A percentile compares a stretch with the other conserved stretches of the same genome.
Evolutionary conservation across 2,113 vertebrate genomes (phyloP).

Genomic region (Phyllopteryx taeniolatus): DNA sequence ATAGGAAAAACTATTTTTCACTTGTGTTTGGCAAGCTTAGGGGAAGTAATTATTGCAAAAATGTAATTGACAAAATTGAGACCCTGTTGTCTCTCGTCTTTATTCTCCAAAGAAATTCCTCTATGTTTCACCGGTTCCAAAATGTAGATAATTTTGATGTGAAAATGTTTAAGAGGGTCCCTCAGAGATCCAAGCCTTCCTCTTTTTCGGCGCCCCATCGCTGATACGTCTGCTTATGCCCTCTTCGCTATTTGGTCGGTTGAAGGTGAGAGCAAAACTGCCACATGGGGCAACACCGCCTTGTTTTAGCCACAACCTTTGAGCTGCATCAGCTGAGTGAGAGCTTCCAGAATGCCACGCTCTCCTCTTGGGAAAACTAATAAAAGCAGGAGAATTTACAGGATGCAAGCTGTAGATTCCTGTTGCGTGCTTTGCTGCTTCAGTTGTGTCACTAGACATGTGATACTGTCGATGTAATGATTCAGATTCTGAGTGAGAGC

Average conservation of each 20-base stretch:
- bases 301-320: constrained; percentile 41
- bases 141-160: neutral
- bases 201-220: constrained; percentile 69
- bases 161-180: constrained; percentile 6
- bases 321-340: constrained; percentile 66
- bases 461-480: constrained; percentile 28
- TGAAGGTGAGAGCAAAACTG: neutral
- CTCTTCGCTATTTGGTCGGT: constrained; percentile 69
- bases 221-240: constrained; percentile 24
- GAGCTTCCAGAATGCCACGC: constrained; percentile 73
- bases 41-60: neutral
- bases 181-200: constrained; percentile 74
- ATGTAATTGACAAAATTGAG: neutral
- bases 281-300: constrained; percentile 13
- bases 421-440: neutral
- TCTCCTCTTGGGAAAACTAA: constrained; percentile 43
- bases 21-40: neutral
- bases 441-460: neutral
- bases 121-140: neutral
- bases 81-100: constrained; percentile 20
- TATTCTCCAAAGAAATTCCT: constrained; percentile 13
- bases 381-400: constrained; percentile 9
- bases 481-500: constrained; percentile 66
- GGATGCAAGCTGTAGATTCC: constrained; percentile 5
- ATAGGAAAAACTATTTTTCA: no score